These are phyloP conservation scores for Phalacrocorax pelagicus DNA, from an alignment of 2,113 vertebrate genomes.

Conservation along the genomic window DNA sequence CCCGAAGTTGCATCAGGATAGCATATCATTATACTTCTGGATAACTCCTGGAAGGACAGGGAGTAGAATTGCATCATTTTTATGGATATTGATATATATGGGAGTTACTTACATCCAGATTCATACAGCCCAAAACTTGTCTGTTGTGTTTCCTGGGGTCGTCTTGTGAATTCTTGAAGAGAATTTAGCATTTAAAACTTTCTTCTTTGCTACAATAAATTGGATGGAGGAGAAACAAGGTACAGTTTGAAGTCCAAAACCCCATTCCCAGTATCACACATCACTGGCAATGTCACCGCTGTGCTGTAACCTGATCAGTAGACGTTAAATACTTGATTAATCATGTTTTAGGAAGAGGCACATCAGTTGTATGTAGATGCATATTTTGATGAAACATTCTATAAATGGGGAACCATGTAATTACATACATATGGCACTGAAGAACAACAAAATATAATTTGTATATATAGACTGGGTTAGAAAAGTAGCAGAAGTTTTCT, in stretches of 20 bases:
- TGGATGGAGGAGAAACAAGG: background rate
- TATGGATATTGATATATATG: background rate
- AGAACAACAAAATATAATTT: background rate
- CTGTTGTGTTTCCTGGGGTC: background rate
- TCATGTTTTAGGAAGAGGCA: background rate
- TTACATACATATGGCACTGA: background rate
- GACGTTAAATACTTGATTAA: background rate
- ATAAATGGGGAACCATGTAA: background rate
- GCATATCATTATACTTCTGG: background rate
- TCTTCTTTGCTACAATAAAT: background rate
- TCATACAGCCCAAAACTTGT: background rate
- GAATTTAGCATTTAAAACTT: background rate
- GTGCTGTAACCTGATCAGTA: background rate
- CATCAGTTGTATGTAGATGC: background rate
- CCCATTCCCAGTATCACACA: background rate
- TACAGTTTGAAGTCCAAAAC: background rate
- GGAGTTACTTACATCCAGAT: background rate
- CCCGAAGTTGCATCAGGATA: background rate
- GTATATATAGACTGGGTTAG: background rate
- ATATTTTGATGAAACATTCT: background rate
- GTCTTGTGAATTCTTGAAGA: background rate
- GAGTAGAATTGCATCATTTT: background rate
- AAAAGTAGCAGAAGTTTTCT: background rate
- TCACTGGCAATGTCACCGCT: background rate
- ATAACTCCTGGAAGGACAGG: background rate